Base-by-base conservation (phyloP, 2,888 invertebrate species). In the Hyalella azteca region DNA sequence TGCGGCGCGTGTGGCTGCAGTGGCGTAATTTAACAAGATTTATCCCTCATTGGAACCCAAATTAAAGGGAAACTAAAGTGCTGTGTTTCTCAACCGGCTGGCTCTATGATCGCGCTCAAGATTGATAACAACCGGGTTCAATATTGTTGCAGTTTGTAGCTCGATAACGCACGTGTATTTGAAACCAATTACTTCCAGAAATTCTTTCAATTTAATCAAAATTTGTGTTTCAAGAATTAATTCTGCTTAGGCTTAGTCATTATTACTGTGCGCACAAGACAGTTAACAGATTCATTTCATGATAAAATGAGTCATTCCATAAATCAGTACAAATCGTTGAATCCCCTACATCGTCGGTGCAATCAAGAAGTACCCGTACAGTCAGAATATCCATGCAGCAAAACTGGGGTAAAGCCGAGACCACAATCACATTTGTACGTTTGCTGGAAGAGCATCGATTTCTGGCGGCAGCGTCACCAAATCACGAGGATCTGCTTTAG, bases 61-160 rank as follows among this genome's bases (percentile, higher is more conserved):
- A 36, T 66, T 66, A 66, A 66, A 66, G 66, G 66, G 66, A 66
- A 66, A 66, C 66, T 66, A 66, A 36, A 66, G 66, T 66, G 54
- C 54, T 54, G 54, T 22, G 22, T 13, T 54, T 54, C 13, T 7
- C 13, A 4, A 29, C 26, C 26, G 22, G 1, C 26, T 13, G 26
- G 26, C 29, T 9, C 54, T 11, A 22, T 4, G 29, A 54, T 3
- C 54, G 29, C 54, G 54, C 29, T 7, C 26, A 9, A 1, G 26
- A 29, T 4, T n/a, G n/a, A 29, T 26, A 26, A 54, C 29, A 7
- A 29, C 54, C 7, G 54, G 4, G 11, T 22, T 5, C 22, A 54
- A 54, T 54, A 29, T 26, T 54, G 5, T 54, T 54, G 9, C 29
- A 4, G 7, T 7, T 2, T 26, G 4, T 54, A 54, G 13, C 22